Base-by-base conservation (phyloP, 2,797 vertebrate species). In the Characodon lateralis region DNA sequence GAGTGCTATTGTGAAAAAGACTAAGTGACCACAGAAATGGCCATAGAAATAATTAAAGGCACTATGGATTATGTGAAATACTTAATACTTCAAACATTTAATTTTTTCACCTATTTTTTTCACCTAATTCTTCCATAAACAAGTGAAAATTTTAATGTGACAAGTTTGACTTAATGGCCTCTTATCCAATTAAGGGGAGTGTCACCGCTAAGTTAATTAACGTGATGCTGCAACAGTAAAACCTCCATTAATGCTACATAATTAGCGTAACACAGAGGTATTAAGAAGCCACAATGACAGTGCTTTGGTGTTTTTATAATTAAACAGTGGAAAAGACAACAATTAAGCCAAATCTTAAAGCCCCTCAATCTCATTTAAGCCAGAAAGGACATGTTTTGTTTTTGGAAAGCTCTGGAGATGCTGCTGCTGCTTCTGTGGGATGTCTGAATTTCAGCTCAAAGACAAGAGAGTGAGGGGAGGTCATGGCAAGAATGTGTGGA, bases 141-240 rank as follows among this genome's bases (percentile, higher is more conserved):
- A 89, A 78, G 77, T 71, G 74, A 86, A 85, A 63, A 35, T 79
- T 87, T 69, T 78, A 90, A 92, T 90, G 85, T 91, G 82, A 91
- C 83, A 87, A 89, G 87, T 88, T 81, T 86, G 87, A 90, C 88
- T 91, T 84, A 80, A 83, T 87, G 89, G 83, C 91, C 84, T 92
- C 83, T 91, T 86, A 89, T 90, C 87, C 91, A 93, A 91, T 93
- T 90, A 94, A 90, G 83, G 88, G 81, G 91, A 87, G 91, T 90
- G 93, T 93, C 91, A 92, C 91, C 86, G 90, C 90, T 89, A 79
- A 91, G 91, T 88, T 94, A 93, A 95, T 92, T 89, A 91, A 89
- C 92, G 89, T 92, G 87, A 93, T 81, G 74, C 78, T 73, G 58
- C 74, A 82, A 89, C 83, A 92, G 84, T 90, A 91, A 91, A 91